Conservation (phyloP, 2,888 invertebrate species). For the Furcula furcula region DNA sequence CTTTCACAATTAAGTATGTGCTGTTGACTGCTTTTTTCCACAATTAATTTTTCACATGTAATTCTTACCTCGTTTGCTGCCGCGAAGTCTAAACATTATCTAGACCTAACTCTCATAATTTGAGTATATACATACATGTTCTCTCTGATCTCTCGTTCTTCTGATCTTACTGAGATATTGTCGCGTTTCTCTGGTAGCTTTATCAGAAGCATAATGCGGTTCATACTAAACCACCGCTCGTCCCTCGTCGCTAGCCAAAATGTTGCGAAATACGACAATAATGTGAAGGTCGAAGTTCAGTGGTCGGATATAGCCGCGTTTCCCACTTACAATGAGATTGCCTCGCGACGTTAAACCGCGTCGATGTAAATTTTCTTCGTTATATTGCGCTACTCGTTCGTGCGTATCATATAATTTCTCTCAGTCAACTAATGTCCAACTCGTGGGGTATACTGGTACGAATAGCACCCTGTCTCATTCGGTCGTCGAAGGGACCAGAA, state of each 20-base stretch:
- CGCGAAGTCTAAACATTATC: too few relatives aligned
- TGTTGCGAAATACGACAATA: slow-evolving; percentile 30
- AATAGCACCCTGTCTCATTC: too few relatives aligned
- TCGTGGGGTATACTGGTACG: too few relatives aligned
- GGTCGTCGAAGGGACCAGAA: too few relatives aligned
- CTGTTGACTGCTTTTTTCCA: too few relatives aligned
- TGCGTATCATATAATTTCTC: slow-evolving; percentile 55
- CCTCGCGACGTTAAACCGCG: slow-evolving; percentile 75
- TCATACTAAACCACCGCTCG: slow-evolving; percentile 49
- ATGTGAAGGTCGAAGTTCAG: slow-evolving; percentile 39
- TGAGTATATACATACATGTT: too few relatives aligned
- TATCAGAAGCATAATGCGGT: slow-evolving; percentile 65
- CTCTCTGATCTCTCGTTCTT: too few relatives aligned
- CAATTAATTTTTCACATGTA: too few relatives aligned
- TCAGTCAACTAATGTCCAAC: slow-evolving; percentile 54
- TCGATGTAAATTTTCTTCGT: slow-evolving; percentile 77
- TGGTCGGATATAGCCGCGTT: slow-evolving; percentile 55
- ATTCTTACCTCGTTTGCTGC: too few relatives aligned
- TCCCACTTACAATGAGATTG: slow-evolving; percentile 75
- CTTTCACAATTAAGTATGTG: too few relatives aligned
- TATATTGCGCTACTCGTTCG: slow-evolving; percentile 53
- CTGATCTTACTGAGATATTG: slow-evolving; percentile 60
- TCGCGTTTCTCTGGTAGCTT: slow-evolving; percentile 71
- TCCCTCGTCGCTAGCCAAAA: slow-evolving; percentile 33
- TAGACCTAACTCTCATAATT: too few relatives aligned